These are phyloP conservation scores for Channa maculata DNA, from an alignment of 2,113 vertebrate genomes.

Conservation along the genomic window DNA sequence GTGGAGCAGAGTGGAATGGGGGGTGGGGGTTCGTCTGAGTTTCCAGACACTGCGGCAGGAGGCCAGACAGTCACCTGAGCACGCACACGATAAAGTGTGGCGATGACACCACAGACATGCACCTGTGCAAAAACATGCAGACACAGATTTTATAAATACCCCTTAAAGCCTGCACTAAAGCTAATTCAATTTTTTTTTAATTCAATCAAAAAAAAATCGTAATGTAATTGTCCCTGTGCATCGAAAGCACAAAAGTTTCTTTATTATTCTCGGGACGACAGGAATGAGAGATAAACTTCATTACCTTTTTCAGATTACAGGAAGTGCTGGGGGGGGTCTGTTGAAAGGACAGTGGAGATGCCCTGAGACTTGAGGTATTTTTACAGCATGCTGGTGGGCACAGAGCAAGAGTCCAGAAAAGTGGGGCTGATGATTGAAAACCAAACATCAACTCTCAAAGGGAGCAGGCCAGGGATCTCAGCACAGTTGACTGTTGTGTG, in stretches of 20 bases:
- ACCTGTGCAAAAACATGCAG: neutral
- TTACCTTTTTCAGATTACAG: slow-evolving; percentile 67
- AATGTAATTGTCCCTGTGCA: slow-evolving; percentile 57
- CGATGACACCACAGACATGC: slow-evolving; percentile 10
- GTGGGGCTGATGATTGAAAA: slow-evolving; percentile 59
- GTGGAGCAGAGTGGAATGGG: slow-evolving; percentile 20
- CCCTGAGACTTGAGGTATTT: slow-evolving; percentile 33
- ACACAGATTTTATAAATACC: neutral
- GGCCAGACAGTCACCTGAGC: slow-evolving; percentile 91
- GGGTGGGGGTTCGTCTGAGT: slow-evolving; percentile 69
- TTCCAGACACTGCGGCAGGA: slow-evolving; percentile 86
- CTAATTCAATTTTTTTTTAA: slow-evolving; percentile 62
- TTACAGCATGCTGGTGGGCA: slow-evolving; percentile 23
- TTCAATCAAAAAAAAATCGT: slow-evolving; percentile 57
- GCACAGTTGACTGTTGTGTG: slow-evolving; percentile 41
- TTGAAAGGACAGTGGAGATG: slow-evolving; percentile 29
- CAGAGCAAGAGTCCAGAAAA: slow-evolving; percentile 38
- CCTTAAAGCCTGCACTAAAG: slow-evolving; percentile 10
- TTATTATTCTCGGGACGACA: slow-evolving; percentile 52
- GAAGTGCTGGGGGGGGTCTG: slow-evolving; percentile 31
- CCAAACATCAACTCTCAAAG: slow-evolving; percentile 56
- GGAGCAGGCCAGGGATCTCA: slow-evolving; percentile 54
- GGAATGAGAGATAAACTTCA: slow-evolving; percentile 66
- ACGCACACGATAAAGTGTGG: slow-evolving; percentile 64
- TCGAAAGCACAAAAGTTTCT: slow-evolving; percentile 60